Base-by-base conservation (phyloP, 2,113 vertebrate species). In the Dendropsophus ebraccatus region DNA sequence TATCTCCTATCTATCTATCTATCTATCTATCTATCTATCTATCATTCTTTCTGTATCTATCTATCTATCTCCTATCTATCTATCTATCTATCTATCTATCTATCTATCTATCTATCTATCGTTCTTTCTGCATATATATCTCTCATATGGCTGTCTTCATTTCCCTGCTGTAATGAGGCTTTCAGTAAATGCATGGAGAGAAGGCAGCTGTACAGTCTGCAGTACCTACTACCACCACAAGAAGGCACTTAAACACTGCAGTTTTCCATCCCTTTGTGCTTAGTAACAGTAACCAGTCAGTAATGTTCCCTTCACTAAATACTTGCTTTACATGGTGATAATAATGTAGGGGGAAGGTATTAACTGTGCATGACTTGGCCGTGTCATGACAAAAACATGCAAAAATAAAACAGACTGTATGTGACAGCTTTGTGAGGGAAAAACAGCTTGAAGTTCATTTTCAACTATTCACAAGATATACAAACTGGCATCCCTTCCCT, bases 171-270 rank as follows among this genome's bases (percentile, higher is more conserved):
- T 47, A 47, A 30, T 6, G 25, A 50, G 25, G 16, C 8, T 30
- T 75, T 50, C 1, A 50, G n/a, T 32, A 73, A 4, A 25, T 47
- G 19, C 21, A 23, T 47, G 23, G 10, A 25, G 11, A 23, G 11
- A 12, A 74, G 17, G 41, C 0, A 21, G 2, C 28, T 45, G 13
- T 37, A 56, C 16, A 19, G 72, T 13, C 81, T 92, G 92, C 89
- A 91, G 72, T 95, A 92, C 92, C 89, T 89, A 84, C 35, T 85
- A 32, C 76, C 85, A 90, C 88, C 95, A 95, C 92, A 93, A 94
- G 95, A 92, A 77, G 94, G 95, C 92, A 88, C 91, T 91, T 90
- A 90, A 93, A 90, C 93, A 94, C 93, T 92, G 74, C 83, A 35
- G 75, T 94, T 88, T 76, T 79, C 76, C 45, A 54, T 60, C 74